Evolutionary conservation across 2,113 vertebrate genomes (phyloP), one percentile per base, ranked within the genome.

Genomic region (Eretmochelys imbricata): DNA sequence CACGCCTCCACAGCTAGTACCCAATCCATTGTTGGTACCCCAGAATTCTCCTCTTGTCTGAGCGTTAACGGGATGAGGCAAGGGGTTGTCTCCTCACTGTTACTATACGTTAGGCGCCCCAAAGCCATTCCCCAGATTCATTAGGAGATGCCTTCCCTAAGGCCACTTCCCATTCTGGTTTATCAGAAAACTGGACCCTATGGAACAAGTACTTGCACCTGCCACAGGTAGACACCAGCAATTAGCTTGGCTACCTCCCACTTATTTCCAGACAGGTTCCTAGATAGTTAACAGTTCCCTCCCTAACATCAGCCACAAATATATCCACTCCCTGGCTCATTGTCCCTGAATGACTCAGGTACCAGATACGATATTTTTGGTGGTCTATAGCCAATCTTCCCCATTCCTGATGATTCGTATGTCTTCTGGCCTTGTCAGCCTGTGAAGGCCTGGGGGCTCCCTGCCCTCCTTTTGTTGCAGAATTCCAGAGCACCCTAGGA

Each of bases 401-500:
- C 38, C 69, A 84, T 54, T 81, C 80, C 10, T 54, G 35, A 92
- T 24, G 3, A 82, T 93, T 93, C 16, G 12, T 24, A n/a, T 65
- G 35, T n/a, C 22, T 35, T 87, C 91, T 88, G 69, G 17, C 17
- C 38, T 10, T 46, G 20, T 35, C 25, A 80, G 2, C 22, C 49
- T 86, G 27, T 54, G 82, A 75, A 57, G 79, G 24, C 25, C 5
- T 51, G 27, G 2, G 72, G 9, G 11, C 38, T 84, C 90, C 42
- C 31, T 84, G 25, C 38, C 7, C 14, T 46, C 81, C 12, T 57
- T 8, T 81, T 78, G 53, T 17, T 92, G 9, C 7, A 5, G 22
- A 53, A 2, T 94, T 93, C 93, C 50, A 83, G 46, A 38, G 55
- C 85, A 54, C 10, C 93, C 92, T 89, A 19, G 72, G 38, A 46